Conservation (phyloP, 2,113 vertebrate genomes). For the Cochlearius cochlearius region DNA sequence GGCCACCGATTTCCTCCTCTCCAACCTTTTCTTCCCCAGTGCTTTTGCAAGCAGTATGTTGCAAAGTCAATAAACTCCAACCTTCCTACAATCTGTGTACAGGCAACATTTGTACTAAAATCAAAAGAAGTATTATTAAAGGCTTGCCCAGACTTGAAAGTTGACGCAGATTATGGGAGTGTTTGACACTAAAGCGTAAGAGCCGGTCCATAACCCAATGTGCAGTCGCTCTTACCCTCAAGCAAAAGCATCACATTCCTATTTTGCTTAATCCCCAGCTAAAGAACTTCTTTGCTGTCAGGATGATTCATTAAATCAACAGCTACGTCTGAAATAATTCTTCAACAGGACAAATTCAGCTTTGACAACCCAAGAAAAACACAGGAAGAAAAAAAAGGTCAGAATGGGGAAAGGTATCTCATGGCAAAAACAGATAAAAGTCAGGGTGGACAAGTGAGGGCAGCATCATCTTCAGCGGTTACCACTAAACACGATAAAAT, state of each 20-base stretch:
- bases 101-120: not conserved
- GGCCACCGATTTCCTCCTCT: not conserved
- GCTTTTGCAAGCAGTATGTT: not conserved
- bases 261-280: slow-evolving; percentile 6
- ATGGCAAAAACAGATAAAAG: not conserved
- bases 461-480: not conserved
- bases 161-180: not conserved
- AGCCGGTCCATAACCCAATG: not conserved
- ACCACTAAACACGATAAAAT: not conserved
- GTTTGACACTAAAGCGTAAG: not conserved
- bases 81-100: not conserved
- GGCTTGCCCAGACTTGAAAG: slow-evolving; percentile 27
- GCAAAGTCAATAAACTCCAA: not conserved
- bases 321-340: not conserved
- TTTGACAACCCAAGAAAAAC: not conserved
- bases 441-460: not conserved
- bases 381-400: not conserved
- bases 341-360: not conserved
- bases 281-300: not conserved
- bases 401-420: not conserved
- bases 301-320: slow-evolving; percentile 39
- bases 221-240: not conserved
- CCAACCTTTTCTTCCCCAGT: not conserved
- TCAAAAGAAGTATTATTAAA: not conserved
- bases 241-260: slow-evolving; percentile 20